Evolutionary conservation across 2,888 invertebrate genomes (phyloP).

Genomic region (Caenorhabditis sulstoni): DNA sequence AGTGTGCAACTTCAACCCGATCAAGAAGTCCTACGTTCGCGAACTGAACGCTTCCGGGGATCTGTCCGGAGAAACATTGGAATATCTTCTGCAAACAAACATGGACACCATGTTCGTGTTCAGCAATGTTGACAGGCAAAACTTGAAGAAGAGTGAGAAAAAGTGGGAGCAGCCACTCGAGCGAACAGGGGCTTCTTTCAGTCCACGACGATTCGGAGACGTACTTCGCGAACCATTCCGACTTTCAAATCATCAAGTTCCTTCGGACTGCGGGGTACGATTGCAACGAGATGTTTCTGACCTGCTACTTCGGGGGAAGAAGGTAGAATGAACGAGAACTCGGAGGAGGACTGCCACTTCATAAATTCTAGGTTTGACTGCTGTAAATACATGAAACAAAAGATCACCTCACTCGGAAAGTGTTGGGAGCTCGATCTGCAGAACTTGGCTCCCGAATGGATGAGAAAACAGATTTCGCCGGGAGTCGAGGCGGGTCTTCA

Average conservation of each 20-base stretch:
- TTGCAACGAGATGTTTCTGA: constrained; percentile 70
- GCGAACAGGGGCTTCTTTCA: no score
- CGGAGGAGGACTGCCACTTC: neutral
- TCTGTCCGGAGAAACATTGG: constrained; percentile 56
- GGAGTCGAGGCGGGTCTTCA: constrained; percentile 75
- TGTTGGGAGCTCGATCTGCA: constrained; percentile 72
- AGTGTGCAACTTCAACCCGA: constrained; percentile 76
- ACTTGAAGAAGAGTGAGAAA: constrained; percentile 36
- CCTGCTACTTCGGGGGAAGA: constrained; percentile 72
- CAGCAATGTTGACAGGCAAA: constrained; percentile 51
- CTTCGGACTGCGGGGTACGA: constrained; percentile 67
- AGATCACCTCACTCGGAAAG: constrained; percentile 76
- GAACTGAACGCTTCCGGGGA: constrained; percentile 64
- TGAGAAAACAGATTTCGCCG: constrained; percentile 72
- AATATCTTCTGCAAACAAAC: constrained; percentile 67
- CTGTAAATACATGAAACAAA: constrained; percentile 71
- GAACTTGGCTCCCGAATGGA: constrained; percentile 67
- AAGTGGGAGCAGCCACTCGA: constrained; percentile 3
- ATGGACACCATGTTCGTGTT: constrained; percentile 62
- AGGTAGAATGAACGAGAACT: no score
- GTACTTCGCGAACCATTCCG: constrained; percentile 60
- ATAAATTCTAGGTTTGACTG: constrained; percentile 62
- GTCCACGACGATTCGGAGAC: constrained; percentile 55
- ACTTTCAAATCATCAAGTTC: constrained; percentile 63
- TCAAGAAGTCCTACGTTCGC: constrained; percentile 68